These are phyloP conservation scores for Engraulis encrasicolus DNA, from an alignment of 2,113 vertebrate genomes.

Conservation along the genomic window DNA sequence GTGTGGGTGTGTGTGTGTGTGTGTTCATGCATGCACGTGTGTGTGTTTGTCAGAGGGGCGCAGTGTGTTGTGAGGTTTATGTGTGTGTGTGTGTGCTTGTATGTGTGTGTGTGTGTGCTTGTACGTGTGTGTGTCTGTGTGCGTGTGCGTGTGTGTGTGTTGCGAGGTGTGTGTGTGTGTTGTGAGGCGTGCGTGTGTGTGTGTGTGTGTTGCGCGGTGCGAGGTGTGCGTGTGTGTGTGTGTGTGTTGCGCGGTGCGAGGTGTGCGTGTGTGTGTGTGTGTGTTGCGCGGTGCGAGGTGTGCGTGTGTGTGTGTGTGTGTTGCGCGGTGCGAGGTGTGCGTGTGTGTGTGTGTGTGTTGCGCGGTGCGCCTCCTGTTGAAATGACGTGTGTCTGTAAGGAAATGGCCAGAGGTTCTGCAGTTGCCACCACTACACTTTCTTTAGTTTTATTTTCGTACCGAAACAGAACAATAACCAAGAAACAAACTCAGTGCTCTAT, in stretches of 20 bases:
- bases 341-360: too few relatives aligned
- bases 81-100: too few relatives aligned
- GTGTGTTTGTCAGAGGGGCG: too few relatives aligned
- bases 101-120: too few relatives aligned
- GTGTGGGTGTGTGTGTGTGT: too few relatives aligned
- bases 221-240: too few relatives aligned
- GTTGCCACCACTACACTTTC: conserved; percentile 20
- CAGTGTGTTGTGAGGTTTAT: too few relatives aligned
- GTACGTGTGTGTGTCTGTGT: background rate
- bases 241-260: too few relatives aligned
- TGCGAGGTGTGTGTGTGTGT: too few relatives aligned
- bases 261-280: too few relatives aligned
- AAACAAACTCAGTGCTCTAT: conserved; percentile 9
- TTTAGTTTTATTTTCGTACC: background rate
- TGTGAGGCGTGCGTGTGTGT: too few relatives aligned
- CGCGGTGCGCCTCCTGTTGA: background rate
- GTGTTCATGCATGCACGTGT: background rate
- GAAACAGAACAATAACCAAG: background rate
- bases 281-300: too few relatives aligned
- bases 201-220: background rate
- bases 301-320: background rate
- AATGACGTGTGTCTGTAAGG: background rate
- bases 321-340: background rate
- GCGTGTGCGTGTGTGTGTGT: background rate
- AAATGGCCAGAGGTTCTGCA: background rate